Base-by-base conservation (phyloP, 2,113 vertebrate species). In the Sialia sialis region DNA sequence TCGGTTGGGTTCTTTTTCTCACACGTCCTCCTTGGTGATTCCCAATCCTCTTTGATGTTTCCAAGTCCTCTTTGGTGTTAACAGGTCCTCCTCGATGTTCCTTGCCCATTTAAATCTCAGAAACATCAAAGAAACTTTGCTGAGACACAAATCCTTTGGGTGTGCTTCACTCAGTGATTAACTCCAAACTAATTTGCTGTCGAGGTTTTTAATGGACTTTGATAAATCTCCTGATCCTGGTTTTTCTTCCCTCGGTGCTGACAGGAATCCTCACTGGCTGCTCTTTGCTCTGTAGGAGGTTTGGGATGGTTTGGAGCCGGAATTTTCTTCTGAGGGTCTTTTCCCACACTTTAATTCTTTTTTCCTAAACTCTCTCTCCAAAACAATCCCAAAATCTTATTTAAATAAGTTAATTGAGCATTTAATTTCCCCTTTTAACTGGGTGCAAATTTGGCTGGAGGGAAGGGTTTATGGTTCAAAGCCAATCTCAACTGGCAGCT, bases 11-110 rank as follows among this genome's bases (percentile, higher is more conserved):
- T 59, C 44, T 49, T 20, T 43, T 38, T 15, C 8, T 34, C 51
- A 11, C 43, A 19, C 1, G 0, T 32, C 25, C 32, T 41, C 11
- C 52, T 46, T 2, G 11, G 0, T 13, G 13, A 2, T 77, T 0
- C 23, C 29, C 13, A 0, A 8, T 51, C 10, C 1, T 51, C 22
- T 17, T 77, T 4, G 4, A 1, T n/a, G 30, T 3, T 74, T 2
- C 43, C 43, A 43, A 16, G 23, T 59, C 8, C 39, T 58, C 38
- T 38, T 32, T 6, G 5, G 0, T n/a, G 17, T 7, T 43, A 1
- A 21, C 44, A 49, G 0, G 4, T 38, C 6, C 6, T 32, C 46
- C 41, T 41, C 1, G 12, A 1, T 20, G 7, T 4, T 69, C 6
- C 51, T 56, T 46, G 13, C 13, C 52, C 55, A 18, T 34, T 39